Percentiles rank a stretch among this genome's conserved stretches.
Evolutionary conservation across 1,140 invertebrate species (phyloP).

Genomic region (Heliconius hewitsoni): DNA sequence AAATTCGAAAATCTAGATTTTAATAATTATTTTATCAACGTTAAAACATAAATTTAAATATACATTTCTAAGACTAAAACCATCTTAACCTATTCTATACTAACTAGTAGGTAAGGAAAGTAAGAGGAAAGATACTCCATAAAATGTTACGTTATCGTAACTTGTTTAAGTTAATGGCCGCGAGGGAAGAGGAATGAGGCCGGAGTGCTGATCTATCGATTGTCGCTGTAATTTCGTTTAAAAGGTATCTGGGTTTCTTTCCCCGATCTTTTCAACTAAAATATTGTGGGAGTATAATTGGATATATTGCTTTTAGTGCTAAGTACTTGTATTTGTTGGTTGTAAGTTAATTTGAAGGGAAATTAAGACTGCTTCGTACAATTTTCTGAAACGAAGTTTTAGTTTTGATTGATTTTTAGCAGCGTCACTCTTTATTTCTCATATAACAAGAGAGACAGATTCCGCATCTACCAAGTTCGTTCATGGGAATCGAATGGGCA

Average conservation of each 20-base stretch:
- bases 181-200: conserved; percentile 36
- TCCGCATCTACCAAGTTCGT: too few relatives aligned
- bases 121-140: conserved; percentile 33
- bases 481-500: too few relatives aligned
- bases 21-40: too few relatives aligned
- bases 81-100: not conserved
- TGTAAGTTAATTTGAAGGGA: not conserved
- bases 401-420: too few relatives aligned
- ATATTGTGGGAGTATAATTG: not conserved
- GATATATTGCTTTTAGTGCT: conserved; percentile 8
- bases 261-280: not conserved
- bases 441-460: too few relatives aligned
- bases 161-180: conserved; percentile 39
- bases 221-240: conserved; percentile 38
- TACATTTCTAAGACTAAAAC: not conserved
- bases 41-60: not conserved
- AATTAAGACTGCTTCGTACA: not conserved
- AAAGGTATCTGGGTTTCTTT: conserved; percentile 25
- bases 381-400: not conserved
- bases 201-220: conserved; percentile 37
- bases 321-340: not conserved
- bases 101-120: not conserved
- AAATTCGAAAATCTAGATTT: too few relatives aligned
- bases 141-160: conserved; percentile 39
- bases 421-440: too few relatives aligned